Evolutionary conservation across 2,888 invertebrate genomes (phyloP).

Genomic region (Xanthia icteritia): DNA sequence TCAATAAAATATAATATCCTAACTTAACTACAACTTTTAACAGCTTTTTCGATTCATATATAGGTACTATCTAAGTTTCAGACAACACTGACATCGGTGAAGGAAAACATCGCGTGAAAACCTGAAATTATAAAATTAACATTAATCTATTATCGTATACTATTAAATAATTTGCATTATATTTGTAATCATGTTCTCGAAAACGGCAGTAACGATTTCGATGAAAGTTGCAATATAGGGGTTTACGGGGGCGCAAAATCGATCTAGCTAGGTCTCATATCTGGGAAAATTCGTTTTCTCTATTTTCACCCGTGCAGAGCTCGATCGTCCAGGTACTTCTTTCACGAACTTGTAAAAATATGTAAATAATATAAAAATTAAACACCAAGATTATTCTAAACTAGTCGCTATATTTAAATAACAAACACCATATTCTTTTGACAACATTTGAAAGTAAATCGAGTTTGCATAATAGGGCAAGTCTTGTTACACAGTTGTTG

Average conservation of each 20-base stretch:
- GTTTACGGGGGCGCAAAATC: too few species aligned
- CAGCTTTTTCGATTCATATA: not conserved
- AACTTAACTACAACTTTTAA: too few species aligned
- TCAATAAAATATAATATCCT: too few species aligned
- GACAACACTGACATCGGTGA: not conserved
- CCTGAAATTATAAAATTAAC: too few species aligned
- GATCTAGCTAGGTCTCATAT: too few species aligned
- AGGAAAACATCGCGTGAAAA: not conserved
- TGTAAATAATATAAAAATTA: constrained; percentile 15
- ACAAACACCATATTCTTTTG: constrained; percentile 13
- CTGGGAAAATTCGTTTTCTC: too few species aligned
- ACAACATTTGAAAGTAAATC: constrained; percentile 27
- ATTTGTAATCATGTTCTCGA: too few species aligned
- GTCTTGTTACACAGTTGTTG: constrained; percentile 6
- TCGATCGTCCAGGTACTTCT: not conserved
- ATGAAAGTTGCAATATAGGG: too few species aligned
- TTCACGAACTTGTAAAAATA: constrained; percentile 10
- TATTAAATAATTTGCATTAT: too few species aligned
- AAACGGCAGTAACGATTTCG: too few species aligned
- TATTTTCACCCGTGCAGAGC: too few species aligned
- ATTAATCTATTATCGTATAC: too few species aligned
- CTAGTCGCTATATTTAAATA: constrained; percentile 27
- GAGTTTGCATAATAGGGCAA: constrained; percentile 32
- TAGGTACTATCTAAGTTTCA: not conserved
- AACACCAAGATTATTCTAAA: constrained; percentile 24